Conservation (phyloP, 2,888 invertebrate species). For the Dilophus febrilis region DNA sequence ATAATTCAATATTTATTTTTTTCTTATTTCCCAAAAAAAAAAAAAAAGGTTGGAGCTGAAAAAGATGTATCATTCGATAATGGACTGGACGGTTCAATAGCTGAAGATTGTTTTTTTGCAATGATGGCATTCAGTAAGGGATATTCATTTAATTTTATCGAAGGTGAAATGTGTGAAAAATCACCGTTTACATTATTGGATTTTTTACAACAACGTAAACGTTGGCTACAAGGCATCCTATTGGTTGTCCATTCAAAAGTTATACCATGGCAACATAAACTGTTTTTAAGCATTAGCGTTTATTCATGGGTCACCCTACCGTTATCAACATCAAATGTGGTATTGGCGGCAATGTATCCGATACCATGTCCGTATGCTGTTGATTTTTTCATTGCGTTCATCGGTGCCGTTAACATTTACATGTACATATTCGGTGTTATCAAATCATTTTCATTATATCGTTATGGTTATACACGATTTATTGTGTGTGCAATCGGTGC, state of each 20-base stretch:
- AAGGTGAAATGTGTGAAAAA: constrained; percentile 98
- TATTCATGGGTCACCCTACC: constrained; percentile 96
- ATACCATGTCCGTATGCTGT: constrained; percentile 69
- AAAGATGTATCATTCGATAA: constrained; percentile 87
- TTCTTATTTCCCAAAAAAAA: no score
- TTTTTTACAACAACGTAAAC: constrained; percentile 87
- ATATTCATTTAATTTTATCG: constrained; percentile 85
- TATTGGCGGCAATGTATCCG: constrained; percentile 71
- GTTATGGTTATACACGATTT: constrained; percentile 67
- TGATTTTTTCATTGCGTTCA: constrained; percentile 77
- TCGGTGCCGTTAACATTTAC: constrained; percentile 86
- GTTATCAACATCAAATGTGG: constrained; percentile 73
- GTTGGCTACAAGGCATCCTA: constrained; percentile 88
- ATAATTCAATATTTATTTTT: no score
- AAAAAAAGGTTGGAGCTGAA: constrained; percentile 87
- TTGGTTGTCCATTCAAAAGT: constrained; percentile 74
- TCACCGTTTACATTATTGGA: constrained; percentile 90
- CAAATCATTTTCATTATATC: constrained; percentile 81
- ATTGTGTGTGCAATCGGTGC: constrained; percentile 69
- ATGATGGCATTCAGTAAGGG: constrained; percentile 88
- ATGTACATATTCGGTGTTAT: constrained; percentile 98
- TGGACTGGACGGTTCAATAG: constrained; percentile 91
- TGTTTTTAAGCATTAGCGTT: constrained; percentile 70
- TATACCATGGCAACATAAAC: constrained; percentile 62
- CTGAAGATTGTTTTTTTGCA: constrained; percentile 93